Conservation (phyloP, 2,888 invertebrate species). For the Sclerodermus sp. region DNA sequence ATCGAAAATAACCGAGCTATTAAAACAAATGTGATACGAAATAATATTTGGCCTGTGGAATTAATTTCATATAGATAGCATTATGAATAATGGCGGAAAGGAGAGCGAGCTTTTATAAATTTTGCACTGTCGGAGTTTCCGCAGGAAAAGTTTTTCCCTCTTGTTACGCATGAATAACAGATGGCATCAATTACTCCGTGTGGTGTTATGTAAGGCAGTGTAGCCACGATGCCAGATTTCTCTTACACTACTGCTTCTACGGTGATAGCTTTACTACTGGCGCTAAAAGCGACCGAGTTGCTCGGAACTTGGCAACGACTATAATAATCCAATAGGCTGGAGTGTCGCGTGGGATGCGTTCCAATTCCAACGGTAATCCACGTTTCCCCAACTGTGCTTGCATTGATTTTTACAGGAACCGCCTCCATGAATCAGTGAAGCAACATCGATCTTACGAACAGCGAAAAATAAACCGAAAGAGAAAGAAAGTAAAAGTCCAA, state of each 20-base stretch:
- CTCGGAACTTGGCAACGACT: background rate
- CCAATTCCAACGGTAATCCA: background rate
- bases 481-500: no score
- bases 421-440: background rate
- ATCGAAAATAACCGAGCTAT: no score
- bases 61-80: no score
- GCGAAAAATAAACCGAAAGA: no score
- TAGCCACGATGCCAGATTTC: no score
- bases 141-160: background rate
- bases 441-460: background rate
- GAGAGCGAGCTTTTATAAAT: no score
- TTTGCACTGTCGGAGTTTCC: no score
- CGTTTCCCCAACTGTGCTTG: no score
- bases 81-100: no score
- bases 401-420: background rate
- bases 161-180: background rate
- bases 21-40: no score
- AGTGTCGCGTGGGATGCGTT: background rate
- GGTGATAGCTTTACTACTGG: background rate
- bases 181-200: background rate
- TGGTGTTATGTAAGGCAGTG: no score
- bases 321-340: background rate
- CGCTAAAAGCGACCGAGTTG: background rate
- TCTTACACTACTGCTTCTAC: background rate
- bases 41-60: no score